A percentile compares a stretch with the other conserved stretches of the same genome.
phyloP scores from a whole-genome alignment of 2,797 vertebrate genomes.

The Lagodon rhomboides region DNA sequence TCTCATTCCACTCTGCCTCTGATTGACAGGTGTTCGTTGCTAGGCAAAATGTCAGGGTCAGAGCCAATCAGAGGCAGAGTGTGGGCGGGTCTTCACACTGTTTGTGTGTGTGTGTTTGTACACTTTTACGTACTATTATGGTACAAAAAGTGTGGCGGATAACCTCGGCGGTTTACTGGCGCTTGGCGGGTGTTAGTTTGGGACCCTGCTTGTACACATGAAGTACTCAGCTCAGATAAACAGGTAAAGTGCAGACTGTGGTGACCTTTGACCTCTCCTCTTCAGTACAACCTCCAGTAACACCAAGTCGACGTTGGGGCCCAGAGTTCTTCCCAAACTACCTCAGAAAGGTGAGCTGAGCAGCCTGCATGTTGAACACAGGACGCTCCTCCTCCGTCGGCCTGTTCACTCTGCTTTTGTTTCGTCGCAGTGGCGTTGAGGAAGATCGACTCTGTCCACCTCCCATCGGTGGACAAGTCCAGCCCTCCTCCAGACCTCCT shows the following conservation, averaged over 20 bases:
- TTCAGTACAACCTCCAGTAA: slow-evolving; percentile 71
- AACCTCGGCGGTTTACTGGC: too few species aligned
- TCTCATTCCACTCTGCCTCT: too few species aligned
- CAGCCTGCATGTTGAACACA: too few species aligned
- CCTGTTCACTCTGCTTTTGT: neutral
- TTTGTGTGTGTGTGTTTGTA: too few species aligned
- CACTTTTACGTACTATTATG: too few species aligned
- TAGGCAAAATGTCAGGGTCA: too few species aligned
- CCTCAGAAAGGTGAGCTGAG: slow-evolving; percentile 88
- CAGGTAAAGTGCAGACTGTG: neutral
- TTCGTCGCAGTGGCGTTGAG: slow-evolving; percentile 31
- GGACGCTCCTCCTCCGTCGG: too few species aligned
- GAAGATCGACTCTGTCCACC: slow-evolving; percentile 35
- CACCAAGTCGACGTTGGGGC: slow-evolving; percentile 92
- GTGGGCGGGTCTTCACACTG: too few species aligned
- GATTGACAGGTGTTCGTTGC: too few species aligned
- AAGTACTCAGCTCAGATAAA: neutral
- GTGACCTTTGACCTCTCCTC: slow-evolving; percentile 16
- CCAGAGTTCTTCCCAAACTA: slow-evolving; percentile 95
- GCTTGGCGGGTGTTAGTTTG: too few species aligned
- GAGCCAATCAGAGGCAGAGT: too few species aligned
- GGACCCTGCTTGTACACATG: neutral
- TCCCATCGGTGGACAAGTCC: slow-evolving; percentile 25
- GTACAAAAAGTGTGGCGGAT: too few species aligned
- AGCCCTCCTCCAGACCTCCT: slow-evolving; percentile 6